A percentile compares a stretch with the other conserved stretches of the same genome.
Evolutionary conservation across 1,140 invertebrate species (phyloP).

Genomic region (Ostrea denselamellosa): DNA sequence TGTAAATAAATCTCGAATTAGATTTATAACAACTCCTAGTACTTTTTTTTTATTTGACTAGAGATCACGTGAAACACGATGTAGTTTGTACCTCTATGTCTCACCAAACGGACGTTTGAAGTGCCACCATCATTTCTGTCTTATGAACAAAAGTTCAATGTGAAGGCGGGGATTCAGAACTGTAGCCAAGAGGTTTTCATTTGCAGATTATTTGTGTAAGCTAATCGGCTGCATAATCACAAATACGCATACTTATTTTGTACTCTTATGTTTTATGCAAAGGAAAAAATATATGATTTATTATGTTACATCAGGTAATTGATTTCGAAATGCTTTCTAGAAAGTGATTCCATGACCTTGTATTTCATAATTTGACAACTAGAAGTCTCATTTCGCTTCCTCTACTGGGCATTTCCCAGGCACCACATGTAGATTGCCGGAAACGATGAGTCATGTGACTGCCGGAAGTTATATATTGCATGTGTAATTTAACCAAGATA

Average conservation of each 20-base stretch:
- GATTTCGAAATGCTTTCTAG: background rate
- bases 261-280: background rate
- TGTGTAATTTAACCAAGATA: constrained; percentile 19
- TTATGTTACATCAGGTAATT: background rate
- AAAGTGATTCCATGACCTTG: background rate
- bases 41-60: too few species aligned
- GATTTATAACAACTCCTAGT: too few species aligned
- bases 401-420: constrained; percentile 16
- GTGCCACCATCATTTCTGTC: too few species aligned
- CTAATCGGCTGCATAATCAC: background rate
- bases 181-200: too few species aligned
- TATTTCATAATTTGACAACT: background rate
- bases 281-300: background rate
- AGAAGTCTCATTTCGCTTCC: background rate
- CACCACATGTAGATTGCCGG: constrained; percentile 22
- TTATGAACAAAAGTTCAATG: too few species aligned
- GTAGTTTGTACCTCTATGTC: too few species aligned
- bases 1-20: too few species aligned
- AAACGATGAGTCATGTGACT: constrained; percentile 22
- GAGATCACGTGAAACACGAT: too few species aligned
- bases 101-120: too few species aligned
- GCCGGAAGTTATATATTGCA: constrained; percentile 26
- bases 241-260: background rate
- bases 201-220: too few species aligned
- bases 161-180: too few species aligned